Evolutionary conservation across 2,888 invertebrate species (phyloP), one percentile per base, ranked within the genome.

Genomic region (Leistus spinibarbis): DNA sequence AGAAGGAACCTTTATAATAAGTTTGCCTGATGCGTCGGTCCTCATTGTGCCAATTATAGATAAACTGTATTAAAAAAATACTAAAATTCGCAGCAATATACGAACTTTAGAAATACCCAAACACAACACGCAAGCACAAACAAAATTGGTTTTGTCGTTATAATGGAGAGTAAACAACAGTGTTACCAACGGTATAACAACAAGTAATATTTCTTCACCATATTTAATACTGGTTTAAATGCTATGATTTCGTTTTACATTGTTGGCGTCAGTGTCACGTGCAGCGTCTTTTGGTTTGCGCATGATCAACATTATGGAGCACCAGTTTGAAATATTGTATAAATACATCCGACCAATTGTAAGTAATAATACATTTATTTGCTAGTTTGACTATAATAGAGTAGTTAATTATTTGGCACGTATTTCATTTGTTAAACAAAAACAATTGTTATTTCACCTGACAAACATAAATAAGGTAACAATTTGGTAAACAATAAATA

Each of bases 21-120:
- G 80, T 78, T 82, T 82, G 78, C 80, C 82, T 2, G 75, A 57
- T 22, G 77, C 71, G 54, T 82, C 82, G 4, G 84, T 82, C 78
- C 83, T 84, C 84, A 84, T 84, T 76, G 67, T 80, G 27, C 24
- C 17, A 53, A 66, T 66, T 66, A 53, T 64, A n/a, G n/a, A n/a
- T n/a, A n/a, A n/a, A n/a, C n/a, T n/a, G n/a, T n/a, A n/a, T 19
- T 3, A 64, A 16, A 16, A 64, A 9, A 24, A 64, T 64, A 64
- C 2, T 57, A 2, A 17, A 60, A 60, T 60, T 60, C 13, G 7
- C 20, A 10, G 22, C 17, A 10, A 19, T 19, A 60, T 0, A 57
- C 16, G 17, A 7, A 19, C 57, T 16, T 1, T 16, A 19, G 24
- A 64, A 2, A 20, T 57, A 24, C 7, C 16, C 1, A 64, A 27